Evolutionary conservation across 2,888 invertebrate genomes (phyloP), one percentile per base, ranked within the genome.

Genomic region (Lycocerus yunnanus): DNA sequence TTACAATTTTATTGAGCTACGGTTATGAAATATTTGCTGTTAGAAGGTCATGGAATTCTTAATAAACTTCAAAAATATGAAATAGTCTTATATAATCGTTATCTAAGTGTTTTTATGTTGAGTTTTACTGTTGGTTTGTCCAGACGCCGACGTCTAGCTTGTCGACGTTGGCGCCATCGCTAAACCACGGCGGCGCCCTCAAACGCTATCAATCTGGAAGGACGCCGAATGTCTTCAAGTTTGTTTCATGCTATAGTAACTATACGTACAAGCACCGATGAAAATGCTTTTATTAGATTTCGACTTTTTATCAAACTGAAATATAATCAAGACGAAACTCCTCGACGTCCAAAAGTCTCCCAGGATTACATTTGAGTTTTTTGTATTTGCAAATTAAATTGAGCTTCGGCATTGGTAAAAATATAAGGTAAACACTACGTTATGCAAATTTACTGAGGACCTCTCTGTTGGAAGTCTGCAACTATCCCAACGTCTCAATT

Each of bases 121-220:
- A 71, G 79, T 79, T 79, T 80, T 80, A 74, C 75, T 78, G 77
- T 77, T 81, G 81, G 79, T 77, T 74, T 81, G 81, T 77, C 79
- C 80, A 80, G 84, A 83, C 84, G 84, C 81, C 84, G 84, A 81
- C 85, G 85, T 84, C 85, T 81, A 76, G 83, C 81, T 80, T 73
- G 78, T 78, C 78, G 83, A 82, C 82, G 81, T 79, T 81, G 84
- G 84, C 83, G 84, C 83, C 84, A 81, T 78, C 72, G 80, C 78
- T 82, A 80, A 81, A 82, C 81, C 80, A 78, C 79, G 79, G 80
- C 83, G 82, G 80, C 83, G 82, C 83, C 83, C 81, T 73, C 78
- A 80, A 83, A 81, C 81, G 81, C 82, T 82, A 84, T 83, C 83
- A 83, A 83, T 83, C 83, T 83, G 80, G 80, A 82, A 82, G 77